Evolutionary conservation across 2,888 invertebrate species (phyloP).

Genomic region (Dilophus febrilis): DNA sequence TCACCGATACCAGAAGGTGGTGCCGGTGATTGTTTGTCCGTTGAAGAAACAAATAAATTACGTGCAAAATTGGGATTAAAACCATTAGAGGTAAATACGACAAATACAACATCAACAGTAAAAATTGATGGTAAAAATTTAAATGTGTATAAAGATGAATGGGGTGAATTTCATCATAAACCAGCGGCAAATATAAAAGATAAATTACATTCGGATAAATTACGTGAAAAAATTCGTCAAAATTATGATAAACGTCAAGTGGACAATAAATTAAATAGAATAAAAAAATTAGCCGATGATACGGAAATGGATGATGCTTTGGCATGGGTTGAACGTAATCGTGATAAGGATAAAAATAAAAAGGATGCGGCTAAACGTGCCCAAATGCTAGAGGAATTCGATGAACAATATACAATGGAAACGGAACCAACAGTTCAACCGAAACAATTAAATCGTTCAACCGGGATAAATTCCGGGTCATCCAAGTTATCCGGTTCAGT

Average conservation of each 20-base stretch:
- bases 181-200: slow-evolving; percentile 60
- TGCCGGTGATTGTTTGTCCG: slow-evolving; percentile 44
- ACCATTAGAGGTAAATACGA: slow-evolving; percentile 56
- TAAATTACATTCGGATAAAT: slow-evolving; percentile 59
- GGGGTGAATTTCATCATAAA: slow-evolving; percentile 74
- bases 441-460: slow-evolving; percentile 53
- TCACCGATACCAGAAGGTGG: slow-evolving; percentile 29
- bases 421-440: slow-evolving; percentile 66
- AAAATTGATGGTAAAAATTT: slow-evolving; percentile 23
- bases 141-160: slow-evolving; percentile 55
- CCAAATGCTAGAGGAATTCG: slow-evolving; percentile 85
- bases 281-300: slow-evolving; percentile 44
- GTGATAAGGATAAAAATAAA: slow-evolving; percentile 60
- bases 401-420: slow-evolving; percentile 86
- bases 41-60: slow-evolving; percentile 75
- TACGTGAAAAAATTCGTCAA: slow-evolving; percentile 55
- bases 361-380: slow-evolving; percentile 75
- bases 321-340: slow-evolving; percentile 70
- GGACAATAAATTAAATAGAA: slow-evolving; percentile 36
- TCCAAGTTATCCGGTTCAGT: no score
- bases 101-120: slow-evolving; percentile 18
- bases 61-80: slow-evolving; percentile 86
- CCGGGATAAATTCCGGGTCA: slow-evolving; percentile 34
- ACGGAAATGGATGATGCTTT: slow-evolving; percentile 56
- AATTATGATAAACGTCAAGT: slow-evolving; percentile 58